Percentiles rank a stretch among this genome's conserved stretches.
These are phyloP conservation scores for Salvelinus alpinus DNA, from an alignment of 2,113 vertebrate genomes.

Conservation along the genomic window DNA sequence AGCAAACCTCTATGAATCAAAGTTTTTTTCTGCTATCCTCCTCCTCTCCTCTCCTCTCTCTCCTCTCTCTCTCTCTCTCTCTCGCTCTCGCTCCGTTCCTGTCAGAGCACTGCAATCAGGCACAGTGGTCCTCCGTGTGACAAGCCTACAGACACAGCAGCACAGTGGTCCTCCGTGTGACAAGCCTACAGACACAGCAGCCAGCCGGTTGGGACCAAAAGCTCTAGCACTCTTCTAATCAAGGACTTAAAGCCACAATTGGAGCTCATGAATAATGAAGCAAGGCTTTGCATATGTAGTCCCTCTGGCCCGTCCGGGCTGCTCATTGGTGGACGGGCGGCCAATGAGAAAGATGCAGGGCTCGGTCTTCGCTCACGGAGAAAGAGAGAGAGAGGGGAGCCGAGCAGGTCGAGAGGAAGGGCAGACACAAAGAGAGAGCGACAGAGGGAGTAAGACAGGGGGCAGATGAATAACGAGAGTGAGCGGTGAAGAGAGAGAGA, in stretches of 20 bases:
- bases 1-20: slow-evolving; percentile 84
- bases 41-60: slow-evolving; percentile 15
- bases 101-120: slow-evolving; percentile 85
- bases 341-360: slow-evolving; percentile 84
- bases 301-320: slow-evolving; percentile 78
- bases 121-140: slow-evolving; percentile 73
- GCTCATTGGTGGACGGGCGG: slow-evolving; percentile 82
- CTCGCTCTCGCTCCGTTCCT: slow-evolving; percentile 66
- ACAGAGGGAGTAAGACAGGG: slow-evolving; percentile 33
- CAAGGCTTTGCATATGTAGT: slow-evolving; percentile 89
- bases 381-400: slow-evolving; percentile 42
- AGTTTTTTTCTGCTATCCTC: slow-evolving; percentile 64
- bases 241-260: slow-evolving; percentile 98
- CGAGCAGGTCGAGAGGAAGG: slow-evolving; percentile 66
- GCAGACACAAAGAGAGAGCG: slow-evolving; percentile 60
- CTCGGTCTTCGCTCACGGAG: slow-evolving; percentile 68
- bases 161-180: slow-evolving; percentile 72
- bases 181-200: slow-evolving; percentile 72
- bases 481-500: slow-evolving; percentile 43
- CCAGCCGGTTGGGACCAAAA: slow-evolving; percentile 90
- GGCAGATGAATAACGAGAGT: slow-evolving; percentile 38
- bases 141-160: slow-evolving; percentile 72
- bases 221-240: slow-evolving; percentile 94
- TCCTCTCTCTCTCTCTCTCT: no score
- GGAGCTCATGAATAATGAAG: slow-evolving; percentile 98